A percentile compares a stretch with the other conserved stretches of the same genome.
Evolutionary conservation across 1,140 invertebrate species (phyloP).

Genomic region (Tyrophagus putrescentiae): DNA sequence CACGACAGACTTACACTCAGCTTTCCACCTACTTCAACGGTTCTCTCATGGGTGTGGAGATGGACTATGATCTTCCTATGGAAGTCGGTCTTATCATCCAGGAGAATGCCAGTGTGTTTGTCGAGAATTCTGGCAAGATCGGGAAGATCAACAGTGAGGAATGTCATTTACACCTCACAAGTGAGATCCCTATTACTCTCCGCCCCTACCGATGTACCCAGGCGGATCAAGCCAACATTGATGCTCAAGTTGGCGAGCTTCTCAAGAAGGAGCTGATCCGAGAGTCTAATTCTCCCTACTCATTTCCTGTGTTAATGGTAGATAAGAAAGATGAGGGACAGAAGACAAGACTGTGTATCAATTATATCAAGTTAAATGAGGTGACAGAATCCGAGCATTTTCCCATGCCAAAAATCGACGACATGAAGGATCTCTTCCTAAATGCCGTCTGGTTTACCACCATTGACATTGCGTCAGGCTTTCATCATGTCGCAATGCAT

Average conservation of each 20-base stretch:
- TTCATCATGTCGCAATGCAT: constrained; percentile 32
- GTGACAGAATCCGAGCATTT: constrained; percentile 20
- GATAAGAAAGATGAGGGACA: constrained; percentile 16
- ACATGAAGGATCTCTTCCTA: constrained; percentile 32
- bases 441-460: constrained; percentile 30
- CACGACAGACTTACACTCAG: too few relatives aligned
- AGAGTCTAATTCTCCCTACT: background rate
- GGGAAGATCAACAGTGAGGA: background rate
- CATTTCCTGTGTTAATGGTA: background rate
- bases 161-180: background rate
- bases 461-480: constrained; percentile 32
- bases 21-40: too few relatives aligned
- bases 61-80: too few relatives aligned
- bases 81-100: too few relatives aligned
- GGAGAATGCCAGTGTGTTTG: too few relatives aligned
- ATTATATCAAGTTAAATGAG: constrained; percentile 22
- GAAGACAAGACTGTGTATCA: constrained; percentile 12
- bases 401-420: constrained; percentile 36
- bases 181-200: constrained; percentile 2
- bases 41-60: too few relatives aligned
- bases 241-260: constrained; percentile 11
- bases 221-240: background rate
- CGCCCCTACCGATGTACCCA: background rate
- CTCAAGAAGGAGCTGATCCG: background rate
- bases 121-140: too few relatives aligned